Conservation (phyloP, 2,888 invertebrate genomes). For the Synanthedon andrenaeformis region DNA sequence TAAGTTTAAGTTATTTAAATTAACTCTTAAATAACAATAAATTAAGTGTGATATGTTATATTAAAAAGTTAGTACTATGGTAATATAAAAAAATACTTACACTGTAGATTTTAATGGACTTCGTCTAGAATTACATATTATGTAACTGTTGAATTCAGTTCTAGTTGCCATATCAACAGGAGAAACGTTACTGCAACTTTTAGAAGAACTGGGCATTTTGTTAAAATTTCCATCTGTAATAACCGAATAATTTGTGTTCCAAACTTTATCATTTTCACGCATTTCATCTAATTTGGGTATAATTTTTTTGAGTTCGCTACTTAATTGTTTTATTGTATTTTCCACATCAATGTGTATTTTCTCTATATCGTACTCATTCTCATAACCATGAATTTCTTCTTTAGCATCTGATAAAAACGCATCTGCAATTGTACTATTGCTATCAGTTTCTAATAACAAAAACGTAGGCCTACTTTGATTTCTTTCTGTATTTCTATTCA, state of each 20-base stretch:
- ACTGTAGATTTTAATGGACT: slow-evolving; percentile 15
- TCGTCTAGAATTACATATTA: slow-evolving; percentile 11
- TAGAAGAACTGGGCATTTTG: slow-evolving; percentile 31
- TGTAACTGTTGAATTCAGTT: slow-evolving; percentile 9
- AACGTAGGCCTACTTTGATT: slow-evolving; percentile 58
- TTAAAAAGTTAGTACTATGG: no score
- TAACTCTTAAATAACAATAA: no score
- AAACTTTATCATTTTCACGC: slow-evolving; percentile 51
- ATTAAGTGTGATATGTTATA: no score
- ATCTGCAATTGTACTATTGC: slow-evolving; percentile 62
- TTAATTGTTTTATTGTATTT: slow-evolving; percentile 58
- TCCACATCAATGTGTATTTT: slow-evolving; percentile 52
- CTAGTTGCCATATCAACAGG: slow-evolving; percentile 4
- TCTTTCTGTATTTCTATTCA: slow-evolving; percentile 50
- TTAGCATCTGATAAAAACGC: slow-evolving; percentile 72
- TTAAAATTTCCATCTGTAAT: slow-evolving; percentile 51
- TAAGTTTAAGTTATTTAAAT: no score
- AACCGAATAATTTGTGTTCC: slow-evolving; percentile 30
- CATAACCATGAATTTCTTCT: slow-evolving; percentile 60
- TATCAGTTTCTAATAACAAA: slow-evolving; percentile 48
- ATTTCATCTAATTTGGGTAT: slow-evolving; percentile 64
- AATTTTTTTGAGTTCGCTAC: slow-evolving; percentile 58
- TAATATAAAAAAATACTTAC: slow-evolving; percentile 18
- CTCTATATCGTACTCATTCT: slow-evolving; percentile 50
- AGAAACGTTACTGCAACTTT: slow-evolving; percentile 1